Conservation (phyloP, 2,888 invertebrate species). For the Alloscopus bannaensis region DNA sequence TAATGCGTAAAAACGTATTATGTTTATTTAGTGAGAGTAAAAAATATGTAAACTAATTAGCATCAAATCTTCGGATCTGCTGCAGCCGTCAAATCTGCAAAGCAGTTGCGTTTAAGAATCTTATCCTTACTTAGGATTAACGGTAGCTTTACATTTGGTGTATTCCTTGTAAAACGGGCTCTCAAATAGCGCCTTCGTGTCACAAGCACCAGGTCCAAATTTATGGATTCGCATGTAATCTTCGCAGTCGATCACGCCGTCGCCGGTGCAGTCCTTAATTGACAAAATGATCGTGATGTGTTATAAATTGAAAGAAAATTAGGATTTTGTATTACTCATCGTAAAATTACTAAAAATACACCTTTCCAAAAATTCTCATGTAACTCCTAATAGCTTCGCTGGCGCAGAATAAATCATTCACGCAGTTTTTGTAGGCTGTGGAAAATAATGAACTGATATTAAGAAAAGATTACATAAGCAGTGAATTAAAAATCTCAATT, state of each 20-base stretch:
- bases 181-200: constrained; percentile 21
- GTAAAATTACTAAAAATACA: constrained; percentile 23
- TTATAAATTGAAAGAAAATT: constrained; percentile 16
- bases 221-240: constrained; percentile 70
- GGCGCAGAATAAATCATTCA: constrained; percentile 74
- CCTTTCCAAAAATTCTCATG: constrained; percentile 73
- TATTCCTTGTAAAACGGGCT: constrained; percentile 65
- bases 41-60: too few relatives aligned
- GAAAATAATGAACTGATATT: neutral
- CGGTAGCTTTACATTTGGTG: constrained; percentile 55
- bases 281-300: too few relatives aligned
- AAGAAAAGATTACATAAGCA: neutral
- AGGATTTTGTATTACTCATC: neutral
- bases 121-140: constrained; percentile 59
- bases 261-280: constrained; percentile 69
- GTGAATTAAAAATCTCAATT: neutral
- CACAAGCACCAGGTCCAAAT: constrained; percentile 63
- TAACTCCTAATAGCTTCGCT: constrained; percentile 74
- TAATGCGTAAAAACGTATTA: too few relatives aligned
- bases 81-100: neutral
- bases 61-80: too few relatives aligned
- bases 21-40: too few relatives aligned
- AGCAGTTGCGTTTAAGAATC: too few relatives aligned
- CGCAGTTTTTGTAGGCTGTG: constrained; percentile 16
- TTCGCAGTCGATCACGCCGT: constrained; percentile 68